Base-by-base conservation (phyloP, 2,113 vertebrate species). In the Euleptes europaea region DNA sequence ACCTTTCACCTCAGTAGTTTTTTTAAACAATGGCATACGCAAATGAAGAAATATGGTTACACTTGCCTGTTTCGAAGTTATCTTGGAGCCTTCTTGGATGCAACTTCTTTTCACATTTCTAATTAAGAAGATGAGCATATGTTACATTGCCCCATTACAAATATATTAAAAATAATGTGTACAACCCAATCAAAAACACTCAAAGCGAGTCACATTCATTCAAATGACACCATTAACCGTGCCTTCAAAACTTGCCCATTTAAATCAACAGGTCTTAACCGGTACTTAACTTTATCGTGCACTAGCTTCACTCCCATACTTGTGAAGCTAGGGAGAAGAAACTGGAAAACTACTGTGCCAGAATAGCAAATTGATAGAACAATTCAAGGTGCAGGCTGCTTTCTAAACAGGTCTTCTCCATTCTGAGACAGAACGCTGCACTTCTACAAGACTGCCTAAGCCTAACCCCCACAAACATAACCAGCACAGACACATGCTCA, bases 81-180 rank as follows among this genome's bases (percentile, higher is more conserved):
- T 99, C 98, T 90, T 98, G 97, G 84, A 98, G 97, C 95, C 96
- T 97, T 94, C 97, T 97, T 85, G 97, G 97, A 86, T 97, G 97
- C 91, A 98, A 95, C 88, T 79, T 97, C 95, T 97, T 98, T 92
- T 99, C 98, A 86, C 98, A 98, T 96, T 97, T 99, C 98, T 99
- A 90, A 84, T 70, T 47, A 92, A 92, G 40, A 95, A 66, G 89
- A 91, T 8, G 76, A 91, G 35, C 49, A 78, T 1, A 40, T 17
- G 65, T 95, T 91, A 95, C 11, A 88, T 35, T 57, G 57, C 31
- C 86, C 7, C 21, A 14, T 85, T 78, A 72, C 5, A 57, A 47
- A 83, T 67, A 35, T 51, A 42, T 49, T 5, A 2, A 5, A 67
- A 66, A 54, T 42, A 35, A 75, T 7, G 15, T 33, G 13, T 14